Conservation (phyloP, 1,140 invertebrate species). For the Solenopsis invicta region DNA sequence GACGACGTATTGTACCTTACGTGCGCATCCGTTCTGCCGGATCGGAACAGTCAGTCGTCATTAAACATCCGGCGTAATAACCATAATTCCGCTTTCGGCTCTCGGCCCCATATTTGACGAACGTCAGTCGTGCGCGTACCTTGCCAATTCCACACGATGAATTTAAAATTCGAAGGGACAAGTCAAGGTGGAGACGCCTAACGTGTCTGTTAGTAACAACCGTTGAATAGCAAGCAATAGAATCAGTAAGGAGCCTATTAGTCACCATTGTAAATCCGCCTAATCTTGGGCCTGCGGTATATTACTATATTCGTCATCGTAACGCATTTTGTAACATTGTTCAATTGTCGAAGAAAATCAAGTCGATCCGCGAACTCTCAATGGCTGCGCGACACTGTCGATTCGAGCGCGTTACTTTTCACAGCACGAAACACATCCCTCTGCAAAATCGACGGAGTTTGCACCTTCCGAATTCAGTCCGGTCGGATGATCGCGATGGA, state of each 20-base stretch:
- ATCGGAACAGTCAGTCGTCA: conserved; percentile 46
- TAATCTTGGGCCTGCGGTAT: neutral
- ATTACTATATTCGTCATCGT: neutral
- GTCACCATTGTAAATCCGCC: neutral
- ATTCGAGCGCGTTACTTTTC: conserved; percentile 52
- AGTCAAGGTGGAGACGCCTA: neutral
- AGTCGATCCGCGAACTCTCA: neutral
- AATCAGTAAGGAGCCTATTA: neutral
- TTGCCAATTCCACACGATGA: neutral
- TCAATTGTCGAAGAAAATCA: conserved; percentile 31
- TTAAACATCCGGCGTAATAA: conserved; percentile 68
- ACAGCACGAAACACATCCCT: neutral
- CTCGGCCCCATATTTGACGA: conserved; percentile 7
- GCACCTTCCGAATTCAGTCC: conserved; percentile 56
- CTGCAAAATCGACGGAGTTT: conserved; percentile 66
- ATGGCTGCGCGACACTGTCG: conserved; percentile 6
- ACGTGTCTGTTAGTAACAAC: neutral
- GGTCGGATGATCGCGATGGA: conserved; percentile 65
- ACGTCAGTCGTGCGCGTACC: conserved; percentile 40
- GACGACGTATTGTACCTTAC: conserved; percentile 69
- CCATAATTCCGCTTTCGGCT: conserved; percentile 48
- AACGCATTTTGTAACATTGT: neutral
- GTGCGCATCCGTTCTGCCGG: neutral
- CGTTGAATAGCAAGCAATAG: neutral
- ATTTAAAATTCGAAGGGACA: conserved; percentile 42